Conservation (phyloP, 2,888 invertebrate genomes). For the Thecophora atra region DNA sequence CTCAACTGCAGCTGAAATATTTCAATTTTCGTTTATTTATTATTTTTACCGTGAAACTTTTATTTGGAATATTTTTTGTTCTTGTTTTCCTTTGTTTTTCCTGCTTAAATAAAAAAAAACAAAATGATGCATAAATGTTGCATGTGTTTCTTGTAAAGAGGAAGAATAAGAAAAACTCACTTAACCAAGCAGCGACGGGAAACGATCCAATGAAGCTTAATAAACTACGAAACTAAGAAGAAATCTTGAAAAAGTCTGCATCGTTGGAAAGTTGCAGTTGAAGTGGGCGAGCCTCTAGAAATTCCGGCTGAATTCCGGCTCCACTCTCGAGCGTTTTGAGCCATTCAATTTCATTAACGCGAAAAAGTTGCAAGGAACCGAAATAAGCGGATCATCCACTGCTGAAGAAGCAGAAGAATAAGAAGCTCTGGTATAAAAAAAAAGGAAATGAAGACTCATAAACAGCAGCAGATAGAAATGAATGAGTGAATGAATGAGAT, state of each 20-base stretch:
- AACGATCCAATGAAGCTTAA: conserved; percentile 5
- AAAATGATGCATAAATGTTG: not conserved
- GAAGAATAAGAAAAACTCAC: not conserved
- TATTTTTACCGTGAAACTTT: conserved; percentile 22
- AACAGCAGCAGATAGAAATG: not conserved
- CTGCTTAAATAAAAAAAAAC: not conserved
- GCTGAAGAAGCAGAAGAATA: not conserved
- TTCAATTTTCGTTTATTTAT: conserved; percentile 36
- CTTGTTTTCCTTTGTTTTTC: conserved; percentile 7
- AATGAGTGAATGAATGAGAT: conserved; percentile 26
- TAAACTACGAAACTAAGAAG: conserved; percentile 9
- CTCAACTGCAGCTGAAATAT: conserved; percentile 34
- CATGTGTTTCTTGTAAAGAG: not conserved
- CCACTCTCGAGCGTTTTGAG: not conserved
- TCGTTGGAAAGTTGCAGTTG: not conserved
- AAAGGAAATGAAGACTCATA: not conserved
- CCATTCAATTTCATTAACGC: conserved; percentile 39
- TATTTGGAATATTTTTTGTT: not conserved
- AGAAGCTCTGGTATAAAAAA: no score
- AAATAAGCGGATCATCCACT: conserved; percentile 31
- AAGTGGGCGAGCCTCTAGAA: conserved; percentile 2
- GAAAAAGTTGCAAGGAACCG: conserved; percentile 29
- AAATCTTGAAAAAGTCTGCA: conserved; percentile 24
- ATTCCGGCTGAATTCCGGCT: not conserved
- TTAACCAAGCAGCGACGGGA: not conserved